These are phyloP conservation scores for Stegodyphus mimosarum DNA, from an alignment of 1,140 invertebrate species.

Conservation along the genomic window DNA sequence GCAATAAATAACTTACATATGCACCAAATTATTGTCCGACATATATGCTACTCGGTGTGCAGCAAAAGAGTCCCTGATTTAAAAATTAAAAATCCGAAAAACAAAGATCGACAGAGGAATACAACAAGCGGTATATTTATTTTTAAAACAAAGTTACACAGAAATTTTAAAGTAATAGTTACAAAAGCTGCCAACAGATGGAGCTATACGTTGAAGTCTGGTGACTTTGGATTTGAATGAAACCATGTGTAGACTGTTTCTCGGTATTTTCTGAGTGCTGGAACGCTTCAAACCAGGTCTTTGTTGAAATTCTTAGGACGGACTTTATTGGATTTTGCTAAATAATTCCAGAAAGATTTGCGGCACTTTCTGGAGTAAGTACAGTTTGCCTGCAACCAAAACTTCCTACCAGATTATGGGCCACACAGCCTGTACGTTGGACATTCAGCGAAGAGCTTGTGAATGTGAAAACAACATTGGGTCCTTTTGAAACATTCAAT, in stretches of 20 bases:
- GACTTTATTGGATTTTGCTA: neutral
- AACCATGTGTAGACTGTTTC: neutral
- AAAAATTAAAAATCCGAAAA: constrained; percentile 3
- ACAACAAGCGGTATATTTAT: neutral
- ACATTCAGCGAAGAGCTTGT: neutral
- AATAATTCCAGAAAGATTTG: neutral
- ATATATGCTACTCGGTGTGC: neutral
- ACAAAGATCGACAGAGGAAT: neutral
- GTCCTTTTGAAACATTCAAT: constrained; percentile 4
- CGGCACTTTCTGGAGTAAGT: neutral
- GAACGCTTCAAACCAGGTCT: neutral
- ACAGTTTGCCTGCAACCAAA: neutral
- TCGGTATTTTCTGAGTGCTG: neutral
- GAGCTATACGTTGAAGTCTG: neutral
- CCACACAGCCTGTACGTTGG: neutral
- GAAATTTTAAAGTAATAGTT: neutral
- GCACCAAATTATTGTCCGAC: neutral
- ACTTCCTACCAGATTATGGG: neutral
- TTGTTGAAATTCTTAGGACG: neutral
- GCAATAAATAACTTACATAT: too few relatives aligned
- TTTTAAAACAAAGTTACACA: neutral
- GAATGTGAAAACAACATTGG: too few relatives aligned
- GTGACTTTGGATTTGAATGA: too few relatives aligned
- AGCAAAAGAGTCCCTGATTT: constrained; percentile 2
- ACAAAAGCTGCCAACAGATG: constrained; percentile 10